Evolutionary conservation across 2,888 invertebrate species (phyloP).

Genomic region (Diarsia rubi): DNA sequence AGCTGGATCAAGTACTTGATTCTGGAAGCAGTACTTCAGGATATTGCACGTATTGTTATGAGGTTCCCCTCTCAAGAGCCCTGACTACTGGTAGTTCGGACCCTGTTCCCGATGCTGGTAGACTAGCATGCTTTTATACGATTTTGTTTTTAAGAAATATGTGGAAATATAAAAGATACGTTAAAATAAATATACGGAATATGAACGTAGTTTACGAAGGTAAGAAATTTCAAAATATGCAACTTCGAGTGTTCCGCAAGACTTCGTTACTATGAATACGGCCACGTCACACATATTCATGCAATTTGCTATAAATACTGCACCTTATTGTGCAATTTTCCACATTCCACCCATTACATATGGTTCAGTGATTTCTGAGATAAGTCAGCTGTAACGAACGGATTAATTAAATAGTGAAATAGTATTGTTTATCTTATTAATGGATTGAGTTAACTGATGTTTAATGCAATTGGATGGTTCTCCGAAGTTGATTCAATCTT

Average conservation of each 20-base stretch:
- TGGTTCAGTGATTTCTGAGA: not conserved
- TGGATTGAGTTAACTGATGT: not conserved
- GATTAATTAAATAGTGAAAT: not conserved
- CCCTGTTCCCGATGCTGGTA: too few species aligned
- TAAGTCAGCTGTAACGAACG: not conserved
- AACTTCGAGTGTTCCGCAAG: slow-evolving; percentile 16
- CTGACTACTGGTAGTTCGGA: too few species aligned
- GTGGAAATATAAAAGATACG: too few species aligned
- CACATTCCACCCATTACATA: not conserved
- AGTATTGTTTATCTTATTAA: not conserved
- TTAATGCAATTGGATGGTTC: not conserved
- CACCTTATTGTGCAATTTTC: slow-evolving; percentile 4
- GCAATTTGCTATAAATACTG: slow-evolving; percentile 11
- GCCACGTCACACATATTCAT: not conserved
- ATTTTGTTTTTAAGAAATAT: too few species aligned
- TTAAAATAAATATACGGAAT: too few species aligned
- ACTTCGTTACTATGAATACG: slow-evolving; percentile 11
- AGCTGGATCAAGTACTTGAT: too few species aligned
- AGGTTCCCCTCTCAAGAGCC: too few species aligned
- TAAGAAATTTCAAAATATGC: slow-evolving; percentile 10
- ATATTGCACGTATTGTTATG: too few species aligned
- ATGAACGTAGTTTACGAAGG: not conserved
- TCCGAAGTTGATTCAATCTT: not conserved
- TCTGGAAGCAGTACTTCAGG: too few species aligned
- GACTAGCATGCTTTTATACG: too few species aligned